Conservation (phyloP, 1,140 invertebrate genomes). For the Drosophila biarmipes region DNA sequence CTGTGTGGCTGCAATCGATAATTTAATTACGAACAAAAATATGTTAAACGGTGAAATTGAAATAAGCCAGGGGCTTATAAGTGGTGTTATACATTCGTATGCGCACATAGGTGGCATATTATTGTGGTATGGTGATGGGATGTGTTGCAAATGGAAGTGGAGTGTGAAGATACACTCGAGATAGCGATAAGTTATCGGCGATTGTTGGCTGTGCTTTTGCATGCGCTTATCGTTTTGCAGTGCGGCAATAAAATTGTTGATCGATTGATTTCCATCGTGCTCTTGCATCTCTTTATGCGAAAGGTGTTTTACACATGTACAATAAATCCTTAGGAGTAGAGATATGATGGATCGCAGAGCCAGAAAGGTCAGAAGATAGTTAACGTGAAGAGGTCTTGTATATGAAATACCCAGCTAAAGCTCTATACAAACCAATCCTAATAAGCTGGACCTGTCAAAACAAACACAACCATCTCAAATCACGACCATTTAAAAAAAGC, state of each 20-base stretch:
- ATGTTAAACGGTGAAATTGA: constrained; percentile 47
- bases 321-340: too few species aligned
- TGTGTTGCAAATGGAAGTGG: background rate
- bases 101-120: background rate
- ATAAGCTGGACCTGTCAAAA: background rate
- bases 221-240: constrained; percentile 1
- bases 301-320: too few species aligned
- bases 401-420: too few species aligned
- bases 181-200: constrained; percentile 24
- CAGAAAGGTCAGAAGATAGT: too few species aligned
- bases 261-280: background rate
- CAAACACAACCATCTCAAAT: background rate
- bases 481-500: background rate
- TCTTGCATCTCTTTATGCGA: background rate
- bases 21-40: constrained; percentile 61
- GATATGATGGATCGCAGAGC: too few species aligned
- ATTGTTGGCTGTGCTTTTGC: constrained; percentile 2
- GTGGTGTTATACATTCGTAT: background rate
- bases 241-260: constrained; percentile 8
- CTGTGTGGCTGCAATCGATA: constrained; percentile 62
- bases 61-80: constrained; percentile 15
- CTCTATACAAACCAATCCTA: background rate
- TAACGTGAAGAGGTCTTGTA: background rate
- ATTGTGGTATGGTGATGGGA: background rate
- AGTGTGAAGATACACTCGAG: background rate